Conservation (phyloP, 2,797 vertebrate genomes). For the Cossypha dichroa region DNA sequence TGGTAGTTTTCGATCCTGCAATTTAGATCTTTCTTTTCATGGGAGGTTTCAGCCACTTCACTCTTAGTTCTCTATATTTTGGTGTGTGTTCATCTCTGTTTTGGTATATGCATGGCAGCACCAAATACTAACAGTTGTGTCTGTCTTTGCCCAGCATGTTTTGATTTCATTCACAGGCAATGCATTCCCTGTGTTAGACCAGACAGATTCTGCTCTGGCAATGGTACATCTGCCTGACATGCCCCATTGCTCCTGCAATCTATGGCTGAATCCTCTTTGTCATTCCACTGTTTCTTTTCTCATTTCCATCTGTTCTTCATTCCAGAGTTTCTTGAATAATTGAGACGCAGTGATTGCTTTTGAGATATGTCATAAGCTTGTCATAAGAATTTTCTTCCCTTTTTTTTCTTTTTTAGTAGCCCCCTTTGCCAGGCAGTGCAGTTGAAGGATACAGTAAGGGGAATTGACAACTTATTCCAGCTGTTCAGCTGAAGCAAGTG, state of each 20-base stretch:
- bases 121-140: neutral
- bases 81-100: neutral
- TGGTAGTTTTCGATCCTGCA: neutral
- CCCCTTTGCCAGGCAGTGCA: neutral
- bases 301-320: neutral
- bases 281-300: neutral
- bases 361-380: conserved; percentile 19
- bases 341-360: neutral
- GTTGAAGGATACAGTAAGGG: neutral
- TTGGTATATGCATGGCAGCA: neutral
- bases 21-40: neutral
- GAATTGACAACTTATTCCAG: conserved; percentile 27
- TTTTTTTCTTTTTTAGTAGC: neutral
- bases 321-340: neutral
- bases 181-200: neutral
- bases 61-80: neutral
- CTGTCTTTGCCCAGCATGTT: neutral
- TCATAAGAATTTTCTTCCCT: neutral
- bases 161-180: neutral
- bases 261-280: neutral
- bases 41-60: neutral
- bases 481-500: conserved; percentile 20
- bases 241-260: neutral
- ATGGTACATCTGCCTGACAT: neutral
- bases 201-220: conserved; percentile 1